These are phyloP conservation scores for Pachyseris speciosa DNA, from an alignment of 64 coral and sea anemone genomes.

Conservation along the genomic window DNA sequence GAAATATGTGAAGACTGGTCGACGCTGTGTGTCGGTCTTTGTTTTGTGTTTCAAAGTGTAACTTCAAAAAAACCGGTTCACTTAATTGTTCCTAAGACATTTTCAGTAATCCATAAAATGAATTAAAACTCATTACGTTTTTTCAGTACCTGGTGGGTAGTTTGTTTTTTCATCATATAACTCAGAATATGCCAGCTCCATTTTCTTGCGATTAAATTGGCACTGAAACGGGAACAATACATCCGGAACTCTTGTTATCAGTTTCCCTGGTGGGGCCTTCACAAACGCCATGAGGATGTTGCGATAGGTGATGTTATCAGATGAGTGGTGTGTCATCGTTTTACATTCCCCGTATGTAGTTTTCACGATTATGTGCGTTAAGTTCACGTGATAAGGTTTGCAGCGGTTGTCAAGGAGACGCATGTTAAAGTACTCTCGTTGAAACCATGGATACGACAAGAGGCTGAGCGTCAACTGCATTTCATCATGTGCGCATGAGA, in stretches of 20 bases:
- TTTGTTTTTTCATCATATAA: background rate
- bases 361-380: slow-evolving; percentile 29
- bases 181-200: background rate
- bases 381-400: background rate
- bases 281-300: slow-evolving; percentile 12
- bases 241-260: slow-evolving; percentile 14
- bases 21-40: too few species aligned
- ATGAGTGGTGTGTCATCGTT: background rate
- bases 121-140: too few species aligned
- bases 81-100: too few species aligned
- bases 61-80: too few species aligned
- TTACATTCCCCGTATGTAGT: slow-evolving; percentile 14
- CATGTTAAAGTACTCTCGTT: slow-evolving; percentile 6
- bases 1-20: too few species aligned
- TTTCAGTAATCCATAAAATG: too few species aligned
- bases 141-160: background rate
- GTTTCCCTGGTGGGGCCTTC: background rate
- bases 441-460: slow-evolving; percentile 34
- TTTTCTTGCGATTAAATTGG: background rate
- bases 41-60: too few species aligned
- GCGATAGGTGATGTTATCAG: background rate
- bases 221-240: slow-evolving; percentile 11
- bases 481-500: slow-evolving; percentile 9
- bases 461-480: slow-evolving; percentile 15
- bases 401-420: slow-evolving; percentile 13